Percentiles rank a stretch among this genome's conserved stretches.
Conservation (phyloP, 2,113 vertebrate genomes). For the Dinomys branickii region DNA sequence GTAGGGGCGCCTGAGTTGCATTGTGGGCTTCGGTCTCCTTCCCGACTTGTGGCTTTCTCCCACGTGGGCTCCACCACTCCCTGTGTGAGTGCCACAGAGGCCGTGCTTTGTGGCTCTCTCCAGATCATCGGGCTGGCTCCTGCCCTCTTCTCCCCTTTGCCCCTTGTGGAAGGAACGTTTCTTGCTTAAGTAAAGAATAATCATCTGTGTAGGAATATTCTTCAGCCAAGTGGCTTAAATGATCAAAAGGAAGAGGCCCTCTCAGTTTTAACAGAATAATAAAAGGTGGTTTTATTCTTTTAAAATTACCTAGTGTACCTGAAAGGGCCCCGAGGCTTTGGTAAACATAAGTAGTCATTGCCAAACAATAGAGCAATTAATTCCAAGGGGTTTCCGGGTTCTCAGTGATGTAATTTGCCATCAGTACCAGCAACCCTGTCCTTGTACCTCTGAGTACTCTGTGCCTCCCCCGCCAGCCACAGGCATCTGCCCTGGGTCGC, state of each 20-base stretch:
- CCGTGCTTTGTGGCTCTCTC: accelerated
- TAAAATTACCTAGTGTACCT: neutral
- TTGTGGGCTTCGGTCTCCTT: accelerated
- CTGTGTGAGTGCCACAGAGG: neutral
- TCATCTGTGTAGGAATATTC: neutral
- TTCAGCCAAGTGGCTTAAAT: neutral
- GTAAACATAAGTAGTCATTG: neutral
- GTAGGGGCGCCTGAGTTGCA: accelerated
- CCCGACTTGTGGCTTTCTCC: accelerated
- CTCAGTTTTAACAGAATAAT: neutral
- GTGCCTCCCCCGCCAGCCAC: neutral
- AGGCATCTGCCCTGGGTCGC: neutral
- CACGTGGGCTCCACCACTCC: accelerated
- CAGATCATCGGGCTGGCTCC: neutral
- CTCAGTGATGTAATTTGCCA: neutral
- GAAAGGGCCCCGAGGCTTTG: neutral
- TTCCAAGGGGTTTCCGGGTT: neutral
- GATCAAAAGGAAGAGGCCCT: neutral
- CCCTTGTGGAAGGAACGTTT: neutral
- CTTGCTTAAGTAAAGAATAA: neutral
- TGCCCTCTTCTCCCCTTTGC: accelerated
- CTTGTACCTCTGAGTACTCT: no score
- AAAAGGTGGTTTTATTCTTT: neutral
- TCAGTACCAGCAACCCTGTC: neutral
- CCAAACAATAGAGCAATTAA: neutral